These are phyloP conservation scores for Tinamus major DNA, from an alignment of 2,797 vertebrate species.

Conservation along the genomic window DNA sequence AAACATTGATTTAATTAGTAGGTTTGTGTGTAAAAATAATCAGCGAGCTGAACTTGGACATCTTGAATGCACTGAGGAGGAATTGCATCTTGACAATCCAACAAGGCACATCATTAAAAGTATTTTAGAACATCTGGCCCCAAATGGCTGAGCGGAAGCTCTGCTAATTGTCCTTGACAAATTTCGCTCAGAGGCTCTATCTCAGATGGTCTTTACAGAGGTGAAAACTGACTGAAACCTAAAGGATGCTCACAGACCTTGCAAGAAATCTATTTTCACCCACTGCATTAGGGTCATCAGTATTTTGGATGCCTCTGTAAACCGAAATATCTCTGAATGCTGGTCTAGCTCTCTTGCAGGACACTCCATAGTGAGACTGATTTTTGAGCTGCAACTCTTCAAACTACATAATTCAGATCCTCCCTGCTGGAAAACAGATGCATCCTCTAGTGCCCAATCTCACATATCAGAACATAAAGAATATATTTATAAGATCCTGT, in stretches of 20 bases:
- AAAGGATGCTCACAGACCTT: background rate
- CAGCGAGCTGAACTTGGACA: background rate
- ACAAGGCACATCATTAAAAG: background rate
- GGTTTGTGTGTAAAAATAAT: background rate
- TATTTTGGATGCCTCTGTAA: background rate
- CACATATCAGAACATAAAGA: conserved; percentile 23
- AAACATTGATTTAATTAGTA: background rate
- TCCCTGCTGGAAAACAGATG: conserved; percentile 31
- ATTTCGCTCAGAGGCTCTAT: background rate
- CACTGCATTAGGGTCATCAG: background rate
- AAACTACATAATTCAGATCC: background rate
- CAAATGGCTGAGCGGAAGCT: background rate
- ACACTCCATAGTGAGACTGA: background rate
- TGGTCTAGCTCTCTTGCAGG: background rate
- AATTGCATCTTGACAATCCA: background rate
- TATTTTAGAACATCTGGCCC: background rate
- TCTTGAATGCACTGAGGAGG: background rate
- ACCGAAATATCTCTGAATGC: background rate
- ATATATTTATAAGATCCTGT: conserved; percentile 15
- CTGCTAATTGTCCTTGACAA: background rate
- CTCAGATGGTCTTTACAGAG: background rate
- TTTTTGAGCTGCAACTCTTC: conserved; percentile 8
- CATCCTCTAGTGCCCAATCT: background rate
- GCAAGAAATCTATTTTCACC: background rate
- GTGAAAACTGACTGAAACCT: background rate